Evolutionary conservation across 1,140 invertebrate genomes (phyloP), one percentile per base, ranked within the genome.

Genomic region (Hylaeus volcanicus): DNA sequence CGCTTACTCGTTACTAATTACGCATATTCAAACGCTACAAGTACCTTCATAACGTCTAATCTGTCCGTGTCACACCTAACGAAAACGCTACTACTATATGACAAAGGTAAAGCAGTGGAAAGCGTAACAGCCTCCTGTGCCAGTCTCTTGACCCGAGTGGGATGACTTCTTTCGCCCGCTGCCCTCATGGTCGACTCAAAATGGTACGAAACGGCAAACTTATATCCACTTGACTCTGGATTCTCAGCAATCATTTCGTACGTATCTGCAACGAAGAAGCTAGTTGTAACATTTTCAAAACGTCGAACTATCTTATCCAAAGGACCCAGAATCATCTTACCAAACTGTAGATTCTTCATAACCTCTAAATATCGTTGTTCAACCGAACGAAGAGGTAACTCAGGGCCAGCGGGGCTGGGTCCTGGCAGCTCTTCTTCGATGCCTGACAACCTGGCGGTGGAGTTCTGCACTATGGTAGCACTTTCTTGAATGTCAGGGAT

Each of bases 91-190:
- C 97, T 98, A 91, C 97, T 98, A 88, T 97, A 98, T 39, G 98
- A 98, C 37, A 99, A 95, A 72, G 98, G 98, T 82, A 99, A 94
- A 70, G 97, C 97, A 72, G 98, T 98, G 65, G 97, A 98, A n/a
- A 99, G 94, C 12, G 98, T 99, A 45, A 98, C 98, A 74, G 98
- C 96, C 94, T 99, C 98, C 93, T 99, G 98, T 43, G 98, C 98
- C 26, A 99, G 95, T 26, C 98, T 95, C 92, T 98, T 98, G 79
- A 98, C 97, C 80, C 98, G 94, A 11, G 97, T 95, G 26, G 97
- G 97, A 93, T 98, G 97, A 79, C 96, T 96, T 63, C 97, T 95
- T 88, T 98, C 97, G 53, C 97, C 97, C 1, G 97, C 96, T n/a
- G 96, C 95, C 84, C 97, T 95, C 81, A 98, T 96, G 85, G 97